Evolutionary conservation across 2,797 vertebrate species (phyloP).

Genomic region (Brotula barbata): DNA sequence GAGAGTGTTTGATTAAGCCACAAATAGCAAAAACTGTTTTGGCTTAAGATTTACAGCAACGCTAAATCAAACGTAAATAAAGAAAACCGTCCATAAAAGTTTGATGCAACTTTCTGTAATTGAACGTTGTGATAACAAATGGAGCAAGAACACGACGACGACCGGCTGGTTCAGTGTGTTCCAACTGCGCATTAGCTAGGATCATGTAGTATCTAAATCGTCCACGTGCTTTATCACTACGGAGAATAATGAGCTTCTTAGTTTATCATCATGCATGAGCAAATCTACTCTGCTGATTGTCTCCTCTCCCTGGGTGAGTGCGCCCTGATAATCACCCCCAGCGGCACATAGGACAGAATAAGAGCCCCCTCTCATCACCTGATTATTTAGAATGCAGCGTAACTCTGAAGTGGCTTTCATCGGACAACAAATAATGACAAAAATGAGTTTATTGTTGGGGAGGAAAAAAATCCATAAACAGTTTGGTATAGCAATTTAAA

Average conservation of each 20-base stretch:
- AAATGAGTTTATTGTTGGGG: conserved; percentile 12
- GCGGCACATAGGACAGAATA: conserved; percentile 50
- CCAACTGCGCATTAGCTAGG: conserved; percentile 39
- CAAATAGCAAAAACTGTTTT: not conserved
- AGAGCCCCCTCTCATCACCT: conserved; percentile 49
- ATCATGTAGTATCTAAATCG: conserved; percentile 59
- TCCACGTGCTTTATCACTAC: conserved; percentile 67
- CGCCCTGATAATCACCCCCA: conserved; percentile 45
- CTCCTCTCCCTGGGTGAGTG: conserved; percentile 53
- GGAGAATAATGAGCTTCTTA: conserved; percentile 73
- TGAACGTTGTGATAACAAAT: too few species aligned
- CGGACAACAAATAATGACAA: conserved; percentile 44
- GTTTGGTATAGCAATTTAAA: conserved; percentile 38
- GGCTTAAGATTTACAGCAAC: too few species aligned
- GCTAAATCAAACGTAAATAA: too few species aligned
- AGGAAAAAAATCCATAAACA: conserved; percentile 34
- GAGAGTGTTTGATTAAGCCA: too few species aligned
- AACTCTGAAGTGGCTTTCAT: conserved; percentile 37
- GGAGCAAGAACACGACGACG: too few species aligned
- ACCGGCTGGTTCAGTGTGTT: conserved; percentile 28
- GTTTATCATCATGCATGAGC: conserved; percentile 64
- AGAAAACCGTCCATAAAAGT: too few species aligned
- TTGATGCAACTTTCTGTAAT: too few species aligned
- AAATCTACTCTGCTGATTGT: conserved; percentile 60
- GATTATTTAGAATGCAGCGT: conserved; percentile 45